phyloP scores from a whole-genome alignment of 37 sponge, comb jelly and placozoan species.

The Aplysina aerophoba region DNA sequence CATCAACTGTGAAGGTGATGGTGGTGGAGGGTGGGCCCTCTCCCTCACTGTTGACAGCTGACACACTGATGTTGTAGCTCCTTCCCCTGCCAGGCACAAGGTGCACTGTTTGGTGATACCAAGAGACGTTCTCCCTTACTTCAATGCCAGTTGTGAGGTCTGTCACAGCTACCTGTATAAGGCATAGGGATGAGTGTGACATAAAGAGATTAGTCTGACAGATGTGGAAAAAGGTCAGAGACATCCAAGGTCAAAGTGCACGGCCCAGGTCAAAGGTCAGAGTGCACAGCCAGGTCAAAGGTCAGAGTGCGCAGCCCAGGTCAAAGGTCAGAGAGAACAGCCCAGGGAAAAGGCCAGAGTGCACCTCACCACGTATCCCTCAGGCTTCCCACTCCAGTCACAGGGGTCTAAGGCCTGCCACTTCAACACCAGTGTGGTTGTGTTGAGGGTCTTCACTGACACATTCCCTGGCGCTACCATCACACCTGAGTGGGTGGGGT shows the following conservation, averaged over 20 bases:
- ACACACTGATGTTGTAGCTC: constrained; percentile 23
- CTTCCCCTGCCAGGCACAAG: background rate
- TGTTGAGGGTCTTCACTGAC: background rate
- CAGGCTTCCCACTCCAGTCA: background rate
- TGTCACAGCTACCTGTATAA: too few species aligned
- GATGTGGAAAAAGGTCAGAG: too few species aligned
- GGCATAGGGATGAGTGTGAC: too few species aligned
- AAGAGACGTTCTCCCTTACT: background rate
- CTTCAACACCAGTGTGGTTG: background rate
- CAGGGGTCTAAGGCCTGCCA: constrained; percentile 4
- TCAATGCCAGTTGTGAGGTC: too few species aligned
- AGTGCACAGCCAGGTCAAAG: too few species aligned
- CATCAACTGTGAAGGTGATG: background rate
- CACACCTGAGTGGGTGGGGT: background rate
- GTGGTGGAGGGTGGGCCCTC: background rate
- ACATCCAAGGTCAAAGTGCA: too few species aligned
- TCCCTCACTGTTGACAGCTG: constrained; percentile 11
- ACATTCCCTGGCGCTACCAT: background rate
- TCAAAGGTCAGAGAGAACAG: too few species aligned
- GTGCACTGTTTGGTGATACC: background rate
- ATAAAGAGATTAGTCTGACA: too few species aligned
- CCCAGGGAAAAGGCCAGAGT: too few species aligned
- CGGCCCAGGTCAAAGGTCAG: too few species aligned
- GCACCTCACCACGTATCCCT: background rate
- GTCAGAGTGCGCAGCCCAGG: too few species aligned